These are phyloP conservation scores for Amazona vittata DNA, from an alignment of 2,113 vertebrate genomes.

Conservation along the genomic window DNA sequence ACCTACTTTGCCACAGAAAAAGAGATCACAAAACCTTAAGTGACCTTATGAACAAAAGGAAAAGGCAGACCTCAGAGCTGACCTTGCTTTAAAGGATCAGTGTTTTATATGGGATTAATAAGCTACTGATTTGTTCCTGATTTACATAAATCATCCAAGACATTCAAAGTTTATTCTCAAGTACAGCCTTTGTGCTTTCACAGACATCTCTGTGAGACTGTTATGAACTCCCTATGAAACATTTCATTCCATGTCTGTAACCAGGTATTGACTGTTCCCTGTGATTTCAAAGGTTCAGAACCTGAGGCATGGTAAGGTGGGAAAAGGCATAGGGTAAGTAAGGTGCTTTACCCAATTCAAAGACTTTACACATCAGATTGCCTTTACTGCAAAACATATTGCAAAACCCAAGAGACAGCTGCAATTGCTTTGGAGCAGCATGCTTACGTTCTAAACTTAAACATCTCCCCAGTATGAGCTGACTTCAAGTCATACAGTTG, in stretches of 20 bases:
- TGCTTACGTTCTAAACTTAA: neutral
- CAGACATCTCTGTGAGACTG: neutral
- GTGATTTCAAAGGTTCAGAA: neutral
- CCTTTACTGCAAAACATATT: neutral
- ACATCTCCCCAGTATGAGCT: neutral
- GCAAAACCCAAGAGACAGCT: neutral
- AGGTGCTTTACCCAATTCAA: neutral
- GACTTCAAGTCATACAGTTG: neutral
- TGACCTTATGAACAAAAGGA: neutral
- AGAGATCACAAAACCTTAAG: neutral
- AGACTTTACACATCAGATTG: neutral
- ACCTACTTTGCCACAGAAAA: neutral
- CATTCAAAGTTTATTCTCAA: neutral
- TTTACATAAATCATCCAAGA: neutral
- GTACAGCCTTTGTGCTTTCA: neutral
- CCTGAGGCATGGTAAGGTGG: neutral
- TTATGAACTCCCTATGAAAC: neutral
- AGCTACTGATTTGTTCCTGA: neutral
- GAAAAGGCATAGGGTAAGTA: neutral
- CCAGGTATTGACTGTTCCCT: accelerated
- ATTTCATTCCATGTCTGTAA: neutral
- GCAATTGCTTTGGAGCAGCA: neutral
- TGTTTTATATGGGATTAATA: neutral
- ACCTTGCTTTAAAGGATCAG: neutral
- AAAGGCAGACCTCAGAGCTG: neutral